Conservation (phyloP, 2,888 invertebrate genomes). For the Hoplodrina blanda region DNA sequence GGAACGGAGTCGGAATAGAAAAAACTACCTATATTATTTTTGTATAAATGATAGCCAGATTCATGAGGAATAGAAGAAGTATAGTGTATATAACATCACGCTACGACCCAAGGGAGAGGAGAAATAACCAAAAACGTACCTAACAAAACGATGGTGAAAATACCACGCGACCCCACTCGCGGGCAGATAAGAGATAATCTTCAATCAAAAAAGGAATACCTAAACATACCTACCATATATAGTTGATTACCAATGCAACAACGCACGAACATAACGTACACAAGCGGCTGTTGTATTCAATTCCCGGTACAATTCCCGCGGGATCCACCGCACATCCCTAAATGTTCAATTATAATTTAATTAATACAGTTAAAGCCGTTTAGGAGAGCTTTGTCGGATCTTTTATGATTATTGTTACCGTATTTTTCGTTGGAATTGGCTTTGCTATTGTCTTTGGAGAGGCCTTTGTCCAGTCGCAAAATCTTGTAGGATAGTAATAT, state of each 20-base stretch:
- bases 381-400: slow-evolving; percentile 38
- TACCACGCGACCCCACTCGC: no score
- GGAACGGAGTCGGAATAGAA: no score
- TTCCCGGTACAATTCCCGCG: slow-evolving; percentile 48
- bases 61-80: no score
- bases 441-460: slow-evolving; percentile 15
- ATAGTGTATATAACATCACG: no score
- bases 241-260: slow-evolving; percentile 26
- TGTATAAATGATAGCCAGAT: no score
- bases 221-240: not conserved
- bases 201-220: no score
- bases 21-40: no score
- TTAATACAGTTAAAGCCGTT: slow-evolving; percentile 52
- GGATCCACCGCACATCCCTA: slow-evolving; percentile 40
- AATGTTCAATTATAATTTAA: slow-evolving; percentile 60
- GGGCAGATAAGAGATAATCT: no score
- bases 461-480: not conserved
- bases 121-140: no score
- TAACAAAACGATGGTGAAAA: no score
- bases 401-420: slow-evolving; percentile 49
- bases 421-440: slow-evolving; percentile 37
- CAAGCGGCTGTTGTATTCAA: slow-evolving; percentile 49
- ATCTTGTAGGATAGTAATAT: not conserved
- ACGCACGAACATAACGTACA: slow-evolving; percentile 32
- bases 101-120: no score